A percentile compares a stretch with the other conserved stretches of the same genome.
phyloP scores from a whole-genome alignment of 1,140 invertebrate genomes.

The Melanaphis sacchari region DNA sequence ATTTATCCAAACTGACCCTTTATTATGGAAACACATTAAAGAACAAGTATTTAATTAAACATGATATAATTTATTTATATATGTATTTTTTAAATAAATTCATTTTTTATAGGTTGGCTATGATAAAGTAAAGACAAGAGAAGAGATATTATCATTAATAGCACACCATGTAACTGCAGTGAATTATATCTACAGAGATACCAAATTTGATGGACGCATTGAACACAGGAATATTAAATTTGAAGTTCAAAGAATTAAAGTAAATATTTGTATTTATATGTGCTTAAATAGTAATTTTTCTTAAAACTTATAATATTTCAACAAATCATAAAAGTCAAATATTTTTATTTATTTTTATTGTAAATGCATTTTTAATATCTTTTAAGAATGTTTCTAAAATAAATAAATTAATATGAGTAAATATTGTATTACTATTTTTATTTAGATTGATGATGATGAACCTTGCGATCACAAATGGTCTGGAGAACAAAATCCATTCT shows the following conservation, averaged over 20 bases:
- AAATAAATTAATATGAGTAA: not conserved
- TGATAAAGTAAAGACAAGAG: slow-evolving; percentile 81
- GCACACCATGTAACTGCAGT: slow-evolving; percentile 98
- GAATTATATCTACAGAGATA: slow-evolving; percentile 96
- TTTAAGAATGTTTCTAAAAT: not conserved
- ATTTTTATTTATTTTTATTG: not conserved
- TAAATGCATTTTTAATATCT: slow-evolving; percentile 31
- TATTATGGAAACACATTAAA: slow-evolving; percentile 92
- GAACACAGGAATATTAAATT: slow-evolving; percentile 95
- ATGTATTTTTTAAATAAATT: not conserved
- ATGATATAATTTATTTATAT: not conserved
- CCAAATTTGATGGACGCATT: slow-evolving; percentile 86
- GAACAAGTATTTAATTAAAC: slow-evolving; percentile 66
- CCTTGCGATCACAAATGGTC: slow-evolving; percentile 73
- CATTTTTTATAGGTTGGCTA: slow-evolving; percentile 60
- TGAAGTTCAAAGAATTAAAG: slow-evolving; percentile 96
- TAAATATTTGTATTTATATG: slow-evolving; percentile 63
- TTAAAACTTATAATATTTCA: not conserved
- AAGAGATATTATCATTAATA: slow-evolving; percentile 97
- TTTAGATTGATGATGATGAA: slow-evolving; percentile 87
- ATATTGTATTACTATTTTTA: not conserved
- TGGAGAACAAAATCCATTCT: slow-evolving; percentile 89
- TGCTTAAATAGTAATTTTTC: not conserved
- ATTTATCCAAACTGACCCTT: slow-evolving; percentile 97
- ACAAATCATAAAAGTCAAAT: not conserved